These are phyloP conservation scores for Blastomussa wellsi DNA, from an alignment of 92 coral and sea anemone genomes.

Conservation along the genomic window DNA sequence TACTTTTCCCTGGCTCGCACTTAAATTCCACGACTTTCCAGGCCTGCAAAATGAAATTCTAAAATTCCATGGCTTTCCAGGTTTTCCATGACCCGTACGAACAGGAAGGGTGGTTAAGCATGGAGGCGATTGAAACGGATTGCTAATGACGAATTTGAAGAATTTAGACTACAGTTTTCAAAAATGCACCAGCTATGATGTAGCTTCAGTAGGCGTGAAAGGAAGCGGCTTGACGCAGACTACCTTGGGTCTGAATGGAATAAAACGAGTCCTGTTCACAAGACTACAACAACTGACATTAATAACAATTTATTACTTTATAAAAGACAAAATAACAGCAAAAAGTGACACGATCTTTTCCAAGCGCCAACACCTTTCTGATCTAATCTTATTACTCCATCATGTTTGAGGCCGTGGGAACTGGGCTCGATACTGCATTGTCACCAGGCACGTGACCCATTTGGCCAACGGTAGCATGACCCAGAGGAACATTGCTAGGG, in stretches of 20 bases:
- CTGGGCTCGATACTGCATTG: conserved; percentile 32
- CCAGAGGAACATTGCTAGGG: conserved; percentile 47
- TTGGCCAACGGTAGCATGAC: conserved; percentile 39
- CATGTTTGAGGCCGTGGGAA: conserved; percentile 26
- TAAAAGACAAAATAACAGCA: conserved; percentile 9
- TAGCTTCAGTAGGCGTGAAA: no score
- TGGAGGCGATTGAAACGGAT: no score
- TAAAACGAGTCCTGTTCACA: neutral
- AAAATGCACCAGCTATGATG: no score
- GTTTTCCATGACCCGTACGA: no score
- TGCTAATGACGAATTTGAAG: no score
- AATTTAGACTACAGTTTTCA: no score
- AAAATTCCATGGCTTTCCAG: no score
- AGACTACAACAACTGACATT: neutral
- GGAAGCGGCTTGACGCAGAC: no score
- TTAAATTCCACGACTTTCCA: no score
- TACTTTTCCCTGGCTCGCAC: no score
- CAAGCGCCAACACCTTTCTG: neutral
- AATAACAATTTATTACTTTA: conserved; percentile 5
- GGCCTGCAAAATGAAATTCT: no score
- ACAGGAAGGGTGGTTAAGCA: no score
- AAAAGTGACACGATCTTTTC: neutral
- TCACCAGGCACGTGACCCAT: conserved; percentile 37
- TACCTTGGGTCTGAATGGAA: neutral
- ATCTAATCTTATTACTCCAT: conserved; percentile 14